These are phyloP conservation scores for Ectemnius cavifrons DNA, from an alignment of 2,888 invertebrate genomes.

Conservation along the genomic window DNA sequence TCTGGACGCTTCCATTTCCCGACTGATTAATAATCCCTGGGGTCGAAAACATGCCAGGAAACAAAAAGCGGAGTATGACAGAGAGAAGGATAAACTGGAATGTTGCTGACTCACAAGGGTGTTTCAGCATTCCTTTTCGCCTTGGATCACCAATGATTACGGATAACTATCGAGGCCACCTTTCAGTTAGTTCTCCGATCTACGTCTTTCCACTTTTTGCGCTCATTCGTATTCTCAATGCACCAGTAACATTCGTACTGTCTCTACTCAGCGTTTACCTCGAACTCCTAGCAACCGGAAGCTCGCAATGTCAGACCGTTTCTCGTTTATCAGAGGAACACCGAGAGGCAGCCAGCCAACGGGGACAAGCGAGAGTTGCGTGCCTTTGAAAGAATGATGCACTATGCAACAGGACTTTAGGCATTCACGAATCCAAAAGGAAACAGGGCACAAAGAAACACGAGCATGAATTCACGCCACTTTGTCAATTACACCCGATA, in stretches of 20 bases:
- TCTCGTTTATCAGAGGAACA: not conserved
- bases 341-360: too few relatives aligned
- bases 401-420: too few relatives aligned
- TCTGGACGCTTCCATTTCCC: slow-evolving; percentile 51
- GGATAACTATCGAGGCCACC: slow-evolving; percentile 19
- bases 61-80: not conserved
- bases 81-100: not conserved
- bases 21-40: slow-evolving; percentile 60
- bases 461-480: too few relatives aligned
- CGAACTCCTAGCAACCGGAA: not conserved
- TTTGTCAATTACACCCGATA: too few relatives aligned
- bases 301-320: not conserved
- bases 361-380: too few relatives aligned
- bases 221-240: not conserved
- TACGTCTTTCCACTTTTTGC: not conserved
- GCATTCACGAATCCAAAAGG: too few relatives aligned
- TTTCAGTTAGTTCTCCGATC: slow-evolving; percentile 10
- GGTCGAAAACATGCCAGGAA: not conserved
- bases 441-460: too few relatives aligned
- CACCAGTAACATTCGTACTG: not conserved
- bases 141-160: slow-evolving; percentile 21
- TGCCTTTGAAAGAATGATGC: too few relatives aligned
- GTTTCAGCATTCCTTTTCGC: slow-evolving; percentile 31
- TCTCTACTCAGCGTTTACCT: not conserved
- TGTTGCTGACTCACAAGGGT: not conserved